Percentiles rank a stretch among this genome's conserved stretches.
Conservation (phyloP, 2,113 vertebrate species). For the Cyanoliseus patagonus region DNA sequence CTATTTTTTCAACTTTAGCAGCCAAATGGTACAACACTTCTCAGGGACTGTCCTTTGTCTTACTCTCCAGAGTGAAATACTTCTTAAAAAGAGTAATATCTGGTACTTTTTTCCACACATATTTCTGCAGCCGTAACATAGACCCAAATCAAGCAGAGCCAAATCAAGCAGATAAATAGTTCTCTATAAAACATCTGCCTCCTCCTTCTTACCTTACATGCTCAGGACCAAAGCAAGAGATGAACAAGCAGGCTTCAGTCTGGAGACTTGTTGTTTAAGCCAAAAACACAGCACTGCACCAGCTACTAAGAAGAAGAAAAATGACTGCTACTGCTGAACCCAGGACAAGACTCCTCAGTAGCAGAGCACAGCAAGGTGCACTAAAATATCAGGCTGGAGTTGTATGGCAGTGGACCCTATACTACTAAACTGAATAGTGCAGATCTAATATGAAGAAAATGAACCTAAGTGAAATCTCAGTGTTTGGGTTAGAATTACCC, state of each 20-base stretch:
- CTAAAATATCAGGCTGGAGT: not conserved
- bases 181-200: not conserved
- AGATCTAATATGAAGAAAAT: not conserved
- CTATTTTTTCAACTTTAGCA: not conserved
- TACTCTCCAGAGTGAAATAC: not conserved
- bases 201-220: not conserved
- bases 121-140: not conserved
- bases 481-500: not conserved
- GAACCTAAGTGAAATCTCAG: not conserved
- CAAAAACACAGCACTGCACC: not conserved
- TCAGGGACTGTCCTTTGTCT: not conserved
- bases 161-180: not conserved
- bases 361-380: not conserved
- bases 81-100: not conserved
- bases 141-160: not conserved
- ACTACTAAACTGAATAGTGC: not conserved
- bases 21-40: not conserved
- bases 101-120: not conserved
- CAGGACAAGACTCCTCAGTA: not conserved
- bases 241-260: not conserved
- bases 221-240: not conserved
- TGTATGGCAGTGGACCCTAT: not conserved
- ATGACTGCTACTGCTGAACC: not conserved
- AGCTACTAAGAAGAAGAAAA: not conserved
- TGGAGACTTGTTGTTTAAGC: not conserved